Evolutionary conservation across 2,113 vertebrate species (phyloP).

Genomic region (Platysteira castanea): DNA sequence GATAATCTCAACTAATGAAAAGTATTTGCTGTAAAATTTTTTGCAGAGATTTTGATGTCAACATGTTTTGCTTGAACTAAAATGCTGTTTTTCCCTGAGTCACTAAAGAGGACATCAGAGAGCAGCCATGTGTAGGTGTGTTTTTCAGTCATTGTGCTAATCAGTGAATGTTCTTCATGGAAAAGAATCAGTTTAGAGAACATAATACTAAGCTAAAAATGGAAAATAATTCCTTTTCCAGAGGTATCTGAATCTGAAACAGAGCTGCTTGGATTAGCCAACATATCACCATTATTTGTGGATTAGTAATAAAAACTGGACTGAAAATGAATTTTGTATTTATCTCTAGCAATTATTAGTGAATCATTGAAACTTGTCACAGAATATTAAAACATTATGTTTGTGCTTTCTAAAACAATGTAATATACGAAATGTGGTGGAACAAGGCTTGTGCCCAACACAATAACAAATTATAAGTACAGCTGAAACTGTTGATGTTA

Average conservation of each 20-base stretch:
- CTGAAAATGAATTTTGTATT: not conserved
- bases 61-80: not conserved
- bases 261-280: not conserved
- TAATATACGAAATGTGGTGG: not conserved
- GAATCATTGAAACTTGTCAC: not conserved
- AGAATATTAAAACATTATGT: not conserved
- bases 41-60: not conserved
- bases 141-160: not conserved
- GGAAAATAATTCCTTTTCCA: not conserved
- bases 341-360: not conserved
- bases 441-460: not conserved
- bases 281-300: not conserved
- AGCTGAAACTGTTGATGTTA: not conserved
- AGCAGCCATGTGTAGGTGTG: not conserved
- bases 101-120: not conserved
- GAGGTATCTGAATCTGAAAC: not conserved
- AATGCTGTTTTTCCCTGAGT: not conserved
- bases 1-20: not conserved
- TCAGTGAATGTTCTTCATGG: not conserved
- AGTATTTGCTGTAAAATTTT: not conserved
- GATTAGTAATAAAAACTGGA: not conserved
- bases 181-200: not conserved
- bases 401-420: not conserved
- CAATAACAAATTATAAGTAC: not conserved
- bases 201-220: not conserved